Percentiles rank a stretch among this genome's conserved stretches.
These are phyloP conservation scores for Hypsibius dujardini DNA, from an alignment of 1,140 invertebrate genomes.

Conservation along the genomic window DNA sequence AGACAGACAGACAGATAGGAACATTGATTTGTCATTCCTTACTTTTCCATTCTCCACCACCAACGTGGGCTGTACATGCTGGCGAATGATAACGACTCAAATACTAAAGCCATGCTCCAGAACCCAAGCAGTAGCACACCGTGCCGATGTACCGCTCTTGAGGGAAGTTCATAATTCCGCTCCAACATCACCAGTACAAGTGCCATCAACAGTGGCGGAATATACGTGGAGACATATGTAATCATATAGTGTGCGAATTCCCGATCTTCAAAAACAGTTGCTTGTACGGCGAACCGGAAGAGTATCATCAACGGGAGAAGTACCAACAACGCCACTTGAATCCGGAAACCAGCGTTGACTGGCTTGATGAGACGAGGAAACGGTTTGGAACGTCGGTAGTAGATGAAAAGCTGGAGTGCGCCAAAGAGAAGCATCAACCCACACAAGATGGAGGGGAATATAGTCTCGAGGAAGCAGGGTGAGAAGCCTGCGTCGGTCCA, in stretches of 20 bases:
- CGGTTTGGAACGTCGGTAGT: conserved; percentile 59
- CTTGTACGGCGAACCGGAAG: conserved; percentile 51
- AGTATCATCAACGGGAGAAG: conserved; percentile 51
- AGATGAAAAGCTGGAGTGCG: conserved; percentile 59
- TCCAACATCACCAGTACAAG: conserved; percentile 58
- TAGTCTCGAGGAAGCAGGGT: conserved; percentile 75
- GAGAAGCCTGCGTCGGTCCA: conserved; percentile 76
- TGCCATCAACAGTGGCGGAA: conserved; percentile 56
- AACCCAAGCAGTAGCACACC: conserved; percentile 70
- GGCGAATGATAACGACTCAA: conserved; percentile 69
- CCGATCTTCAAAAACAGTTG: conserved; percentile 45
- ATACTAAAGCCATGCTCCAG: conserved; percentile 67
- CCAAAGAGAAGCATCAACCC: conserved; percentile 61
- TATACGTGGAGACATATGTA: conserved; percentile 24
- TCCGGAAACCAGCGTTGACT: conserved; percentile 48
- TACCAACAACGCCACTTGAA: conserved; percentile 52
- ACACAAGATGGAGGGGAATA: conserved; percentile 48
- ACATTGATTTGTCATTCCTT: conserved; percentile 32
- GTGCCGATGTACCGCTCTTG: conserved; percentile 65
- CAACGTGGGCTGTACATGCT: conserved; percentile 61
- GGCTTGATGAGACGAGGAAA: conserved; percentile 43
- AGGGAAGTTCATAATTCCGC: conserved; percentile 57
- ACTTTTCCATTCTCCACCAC: conserved; percentile 67
- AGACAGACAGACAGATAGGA: not conserved
- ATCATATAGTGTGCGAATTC: conserved; percentile 30